Percentiles rank a stretch among this genome's conserved stretches.
phyloP scores from a whole-genome alignment of 2,888 invertebrate genomes.

The Unio pictorum region DNA sequence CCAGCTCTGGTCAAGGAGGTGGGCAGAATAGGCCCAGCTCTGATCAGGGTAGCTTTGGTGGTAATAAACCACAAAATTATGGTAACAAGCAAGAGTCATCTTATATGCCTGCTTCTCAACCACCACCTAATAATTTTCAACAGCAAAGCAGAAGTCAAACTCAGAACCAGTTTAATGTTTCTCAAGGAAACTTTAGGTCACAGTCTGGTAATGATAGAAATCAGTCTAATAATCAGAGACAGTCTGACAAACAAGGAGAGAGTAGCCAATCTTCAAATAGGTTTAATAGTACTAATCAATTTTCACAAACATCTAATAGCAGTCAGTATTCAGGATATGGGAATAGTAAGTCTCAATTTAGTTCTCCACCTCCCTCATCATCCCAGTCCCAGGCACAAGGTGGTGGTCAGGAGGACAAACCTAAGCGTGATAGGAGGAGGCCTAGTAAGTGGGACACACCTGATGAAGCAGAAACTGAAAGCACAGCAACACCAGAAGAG shows the following conservation, averaged over 20 bases:
- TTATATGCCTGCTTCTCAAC: background rate
- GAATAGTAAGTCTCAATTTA: conserved; percentile 25
- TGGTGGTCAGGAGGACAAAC: conserved; percentile 7
- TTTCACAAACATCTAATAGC: too few relatives aligned
- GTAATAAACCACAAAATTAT: conserved; percentile 12
- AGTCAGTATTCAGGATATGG: conserved; percentile 9
- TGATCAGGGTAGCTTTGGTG: conserved; percentile 10
- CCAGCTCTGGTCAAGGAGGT: too few relatives aligned
- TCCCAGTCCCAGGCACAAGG: conserved; percentile 2
- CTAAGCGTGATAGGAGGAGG: conserved; percentile 40
- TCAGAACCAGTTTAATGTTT: conserved; percentile 17
- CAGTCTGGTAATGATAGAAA: conserved; percentile 6
- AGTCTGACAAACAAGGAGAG: conserved; percentile 12
- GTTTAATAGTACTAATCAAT: background rate
- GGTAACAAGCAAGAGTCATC: too few relatives aligned
- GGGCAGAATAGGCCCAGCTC: conserved; percentile 1
- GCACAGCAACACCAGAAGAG: too few relatives aligned
- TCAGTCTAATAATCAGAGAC: conserved; percentile 5
- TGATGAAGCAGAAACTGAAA: conserved; percentile 14
- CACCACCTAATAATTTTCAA: conserved; percentile 1
- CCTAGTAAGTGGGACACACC: conserved; percentile 55
- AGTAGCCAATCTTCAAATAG: conserved; percentile 10
- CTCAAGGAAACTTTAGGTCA: conserved; percentile 2
- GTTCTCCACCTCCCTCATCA: too few relatives aligned
- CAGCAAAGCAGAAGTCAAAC: conserved; percentile 6